A percentile compares a stretch with the other conserved stretches of the same genome.
These are phyloP conservation scores for Scolopax rusticola DNA, from an alignment of 2,797 vertebrate genomes.

Conservation along the genomic window DNA sequence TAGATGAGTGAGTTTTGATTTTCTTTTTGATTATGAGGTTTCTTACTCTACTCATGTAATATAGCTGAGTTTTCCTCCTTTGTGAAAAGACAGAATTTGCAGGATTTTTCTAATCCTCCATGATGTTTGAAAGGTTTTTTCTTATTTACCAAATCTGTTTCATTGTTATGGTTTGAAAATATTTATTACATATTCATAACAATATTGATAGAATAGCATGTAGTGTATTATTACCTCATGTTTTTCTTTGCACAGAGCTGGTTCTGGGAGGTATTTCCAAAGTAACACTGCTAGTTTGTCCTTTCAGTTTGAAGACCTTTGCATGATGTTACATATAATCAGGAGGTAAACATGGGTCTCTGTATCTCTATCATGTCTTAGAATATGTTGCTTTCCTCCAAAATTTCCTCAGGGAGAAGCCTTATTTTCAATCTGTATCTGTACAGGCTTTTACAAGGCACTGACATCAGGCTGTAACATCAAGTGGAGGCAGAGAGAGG, in stretches of 20 bases:
- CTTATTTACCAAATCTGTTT: neutral
- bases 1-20: accelerated
- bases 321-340: neutral
- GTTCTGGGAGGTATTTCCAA: neutral
- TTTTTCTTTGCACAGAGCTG: neutral
- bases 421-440: neutral
- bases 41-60: neutral
- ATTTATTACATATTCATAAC: neutral
- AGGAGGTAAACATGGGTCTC: accelerated
- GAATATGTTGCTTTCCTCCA: neutral
- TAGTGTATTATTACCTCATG: neutral
- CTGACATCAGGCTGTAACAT: neutral
- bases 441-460: neutral
- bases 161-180: neutral
- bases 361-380: neutral
- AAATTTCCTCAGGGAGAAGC: neutral
- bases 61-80: neutral
- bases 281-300: neutral
- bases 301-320: neutral
- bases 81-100: neutral
- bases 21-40: neutral
- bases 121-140: neutral
- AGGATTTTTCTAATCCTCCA: neutral
- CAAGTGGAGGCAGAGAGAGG: neutral
- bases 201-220: neutral